Base-by-base conservation (phyloP, 2,797 vertebrate species). In the Bradypus variegatus region DNA sequence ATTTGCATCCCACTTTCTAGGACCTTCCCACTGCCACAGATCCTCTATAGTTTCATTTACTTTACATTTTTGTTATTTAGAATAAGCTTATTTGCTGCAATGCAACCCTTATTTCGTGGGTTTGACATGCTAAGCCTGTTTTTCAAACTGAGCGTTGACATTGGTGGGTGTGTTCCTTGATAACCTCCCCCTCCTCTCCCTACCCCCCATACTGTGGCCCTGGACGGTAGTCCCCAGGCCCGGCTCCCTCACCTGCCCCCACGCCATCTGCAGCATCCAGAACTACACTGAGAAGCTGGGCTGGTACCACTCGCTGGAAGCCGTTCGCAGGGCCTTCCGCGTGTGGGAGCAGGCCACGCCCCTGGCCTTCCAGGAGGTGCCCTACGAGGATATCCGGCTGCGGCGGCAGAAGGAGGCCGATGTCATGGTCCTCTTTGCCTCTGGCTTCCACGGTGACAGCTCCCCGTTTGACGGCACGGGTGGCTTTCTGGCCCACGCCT, bases 351-450 rank as follows among this genome's bases (percentile, higher is more conserved):
- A 96, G 78, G 98, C 98, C 88, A 99, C 98, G 0, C 98, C 99
- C 0, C 95, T 99, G 96, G 98, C 96, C 86, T 99, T 99, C 95
- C 98, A 98, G 13, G 99, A 99, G 97, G 98, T 99, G 93, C 97
- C 98, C 78, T 99, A 98, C 0, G 98, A 98, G 88, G 98, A 99
- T 94, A 98, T 99, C 95, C 97, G 98, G 89, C 98, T 98, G 83
- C 98, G 98, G 94, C 96, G 98, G 86, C 98, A 98, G 89, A 98
- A 98, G 95, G 98, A 98, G 88, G 98, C 99, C 0, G 99, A 99
- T 97, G 98, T 99, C 97, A 98, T 99, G 98, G 98, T 99, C 96
- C 99, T 99, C 96, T 99, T 99, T 5, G 99, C 99, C 53, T 99
- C 99, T 0, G 98, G 98, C 64, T 99, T 99, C 96, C 99, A 99